Percentiles rank a stretch among this genome's conserved stretches.
These are phyloP conservation scores for Lepidochrysops patricia DNA, from an alignment of 2,888 invertebrate genomes.

Conservation along the genomic window DNA sequence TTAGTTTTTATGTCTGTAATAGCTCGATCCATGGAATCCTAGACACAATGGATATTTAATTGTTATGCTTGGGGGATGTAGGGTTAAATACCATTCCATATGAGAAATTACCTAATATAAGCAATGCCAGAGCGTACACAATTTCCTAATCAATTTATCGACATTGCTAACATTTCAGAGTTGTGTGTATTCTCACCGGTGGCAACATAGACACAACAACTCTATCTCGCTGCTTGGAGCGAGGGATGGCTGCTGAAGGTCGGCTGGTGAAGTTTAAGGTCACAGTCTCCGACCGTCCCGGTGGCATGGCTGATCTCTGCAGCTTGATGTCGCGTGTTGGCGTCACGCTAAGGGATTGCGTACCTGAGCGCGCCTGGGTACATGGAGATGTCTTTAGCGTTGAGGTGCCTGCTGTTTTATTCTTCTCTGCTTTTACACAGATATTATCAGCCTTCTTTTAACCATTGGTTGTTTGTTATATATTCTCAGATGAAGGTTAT, in stretches of 20 bases:
- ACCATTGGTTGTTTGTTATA: background rate
- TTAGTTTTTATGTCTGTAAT: too few species aligned
- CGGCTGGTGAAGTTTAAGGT: constrained; percentile 75
- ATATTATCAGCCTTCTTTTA: background rate
- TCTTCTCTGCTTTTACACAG: background rate
- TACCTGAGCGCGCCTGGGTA: constrained; percentile 96
- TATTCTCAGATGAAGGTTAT: constrained; percentile 83
- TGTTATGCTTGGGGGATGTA: too few species aligned
- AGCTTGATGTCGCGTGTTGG: constrained; percentile 81
- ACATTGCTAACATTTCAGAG: constrained; percentile 65
- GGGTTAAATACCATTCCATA: background rate
- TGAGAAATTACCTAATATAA: too few species aligned
- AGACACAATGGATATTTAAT: too few species aligned
- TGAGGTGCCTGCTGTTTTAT: constrained; percentile 33
- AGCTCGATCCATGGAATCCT: too few species aligned
- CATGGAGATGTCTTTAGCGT: constrained; percentile 85
- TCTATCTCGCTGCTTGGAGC: constrained; percentile 87
- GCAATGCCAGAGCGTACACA: too few species aligned
- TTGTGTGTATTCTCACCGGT: constrained; percentile 86
- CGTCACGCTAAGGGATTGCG: constrained; percentile 92
- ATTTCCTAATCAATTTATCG: background rate
- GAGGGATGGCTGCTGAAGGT: constrained; percentile 93
- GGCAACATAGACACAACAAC: constrained; percentile 95
- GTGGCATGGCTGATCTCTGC: constrained; percentile 89
- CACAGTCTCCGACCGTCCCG: constrained; percentile 87